Evolutionary conservation across 2,113 vertebrate genomes (phyloP), one percentile per base, ranked within the genome.

Genomic region (Phaetusa simplex): DNA sequence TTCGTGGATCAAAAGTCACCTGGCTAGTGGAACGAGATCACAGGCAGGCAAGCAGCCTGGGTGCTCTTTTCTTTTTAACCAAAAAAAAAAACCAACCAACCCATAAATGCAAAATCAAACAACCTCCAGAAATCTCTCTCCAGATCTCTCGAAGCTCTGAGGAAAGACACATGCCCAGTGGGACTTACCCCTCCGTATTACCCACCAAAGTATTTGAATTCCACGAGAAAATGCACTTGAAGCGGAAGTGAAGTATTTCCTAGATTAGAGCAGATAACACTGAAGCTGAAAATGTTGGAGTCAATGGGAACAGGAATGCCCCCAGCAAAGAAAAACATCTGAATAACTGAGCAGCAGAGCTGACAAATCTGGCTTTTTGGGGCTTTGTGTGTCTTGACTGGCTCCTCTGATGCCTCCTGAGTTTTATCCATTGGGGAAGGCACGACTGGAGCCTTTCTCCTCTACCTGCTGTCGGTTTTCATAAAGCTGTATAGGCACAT

Each of bases 231-330:
- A 76, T 7, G 11, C 47, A 27, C 55, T 64, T 72, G 81, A 82
- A 96, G 73, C 43, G 71, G 56, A 73, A 87, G 43, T n/a, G 47
- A 90, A 91, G 59, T 36, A 80, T 93, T 91, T 95, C 87, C 76
- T 56, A 93, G 88, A 95, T 86, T 62, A 88, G 30, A 43, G 56
- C 53, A 87, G 84, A 76, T 93, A 93, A 84, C 14, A 4, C 17
- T 30, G 56, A 52, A 84, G 73, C 3, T 56, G 61, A 71, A 95
- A 84, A 78, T 24, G 16, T 3, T 52, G 52, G 52, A 88, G 49
- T 53, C 49, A 87, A 49, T 19, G 19, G 43, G 47, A 93, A 67
- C 8, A 86, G 49, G 27, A 95, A 85, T 36, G 43, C 13, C 49
- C 38, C 58, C 43, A 85, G 70, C 49, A 93, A 93, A 94, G 61